Conservation (phyloP, 1,140 invertebrate species). For the Monochamus saltuarius region DNA sequence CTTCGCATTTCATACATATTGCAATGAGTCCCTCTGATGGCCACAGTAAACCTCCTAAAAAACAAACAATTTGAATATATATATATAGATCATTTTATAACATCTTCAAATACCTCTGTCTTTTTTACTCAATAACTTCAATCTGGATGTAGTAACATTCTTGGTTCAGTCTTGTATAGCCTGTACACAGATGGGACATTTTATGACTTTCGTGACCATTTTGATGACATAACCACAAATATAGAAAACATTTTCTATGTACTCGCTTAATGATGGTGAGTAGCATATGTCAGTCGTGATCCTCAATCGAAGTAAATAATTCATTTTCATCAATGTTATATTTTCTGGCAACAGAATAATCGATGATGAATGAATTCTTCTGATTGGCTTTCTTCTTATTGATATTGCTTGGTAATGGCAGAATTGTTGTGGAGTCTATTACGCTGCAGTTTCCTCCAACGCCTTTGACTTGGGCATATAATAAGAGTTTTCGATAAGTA, state of each 20-base stretch:
- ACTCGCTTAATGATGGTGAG: constrained; percentile 1
- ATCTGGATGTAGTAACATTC: neutral
- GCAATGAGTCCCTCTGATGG: constrained; percentile 2
- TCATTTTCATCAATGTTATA: neutral
- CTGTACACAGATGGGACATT: constrained; percentile 1
- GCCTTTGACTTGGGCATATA: neutral
- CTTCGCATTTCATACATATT: neutral
- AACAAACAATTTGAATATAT: neutral
- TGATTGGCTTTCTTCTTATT: neutral
- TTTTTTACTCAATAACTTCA: neutral
- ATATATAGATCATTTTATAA: constrained; percentile 2
- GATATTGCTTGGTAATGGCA: neutral
- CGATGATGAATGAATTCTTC: neutral
- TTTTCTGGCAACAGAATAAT: constrained; percentile 3
- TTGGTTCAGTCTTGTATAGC: neutral
- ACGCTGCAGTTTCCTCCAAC: constrained; percentile 4
- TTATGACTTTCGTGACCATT: neutral
- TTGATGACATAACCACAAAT: constrained; percentile 1
- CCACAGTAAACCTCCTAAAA: constrained; percentile 1
- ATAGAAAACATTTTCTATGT: neutral
- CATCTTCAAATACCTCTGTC: neutral
- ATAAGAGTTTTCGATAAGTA: constrained; percentile 3
- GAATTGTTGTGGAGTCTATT: constrained; percentile 5
- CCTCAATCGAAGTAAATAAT: no score
- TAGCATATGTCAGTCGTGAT: neutral